A percentile compares a stretch with the other conserved stretches of the same genome.
Evolutionary conservation across 2,113 vertebrate species (phyloP).

Genomic region (Bostrychus sinensis): DNA sequence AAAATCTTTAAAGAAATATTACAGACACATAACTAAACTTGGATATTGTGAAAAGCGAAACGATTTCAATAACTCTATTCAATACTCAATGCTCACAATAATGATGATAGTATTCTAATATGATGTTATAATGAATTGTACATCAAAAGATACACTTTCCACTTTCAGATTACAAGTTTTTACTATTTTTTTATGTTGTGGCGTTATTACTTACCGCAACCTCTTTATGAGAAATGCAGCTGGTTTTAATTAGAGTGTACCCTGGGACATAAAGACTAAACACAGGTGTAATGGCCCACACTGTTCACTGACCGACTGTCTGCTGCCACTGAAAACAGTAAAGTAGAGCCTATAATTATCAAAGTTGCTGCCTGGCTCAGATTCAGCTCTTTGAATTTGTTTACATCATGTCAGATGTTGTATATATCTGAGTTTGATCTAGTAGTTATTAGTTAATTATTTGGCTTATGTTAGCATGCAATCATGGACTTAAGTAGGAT

Average conservation of each 20-base stretch:
- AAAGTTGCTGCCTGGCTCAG: neutral
- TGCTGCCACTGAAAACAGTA: neutral
- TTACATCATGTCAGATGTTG: neutral
- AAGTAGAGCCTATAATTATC: neutral
- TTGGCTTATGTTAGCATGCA: neutral
- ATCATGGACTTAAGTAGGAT: too few relatives aligned
- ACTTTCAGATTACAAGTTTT: too few relatives aligned
- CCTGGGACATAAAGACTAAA: neutral
- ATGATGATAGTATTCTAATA: too few relatives aligned
- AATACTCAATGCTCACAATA: too few relatives aligned
- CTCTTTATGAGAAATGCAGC: neutral
- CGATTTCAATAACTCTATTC: too few relatives aligned
- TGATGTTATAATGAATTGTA: too few relatives aligned
- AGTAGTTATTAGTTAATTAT: neutral
- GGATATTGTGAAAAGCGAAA: neutral
- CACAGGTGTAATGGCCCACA: neutral
- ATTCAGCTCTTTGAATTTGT: neutral
- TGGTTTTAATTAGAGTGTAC: neutral
- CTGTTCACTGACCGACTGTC: conserved; percentile 1
- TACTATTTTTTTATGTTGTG: too few relatives aligned
- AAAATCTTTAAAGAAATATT: too few relatives aligned
- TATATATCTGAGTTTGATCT: neutral
- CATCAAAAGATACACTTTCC: too few relatives aligned
- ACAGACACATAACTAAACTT: too few relatives aligned
- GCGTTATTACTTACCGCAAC: neutral